A percentile compares a stretch with the other conserved stretches of the same genome.
Evolutionary conservation across 2,797 vertebrate species (phyloP).

Genomic region (Falco biarmicus): DNA sequence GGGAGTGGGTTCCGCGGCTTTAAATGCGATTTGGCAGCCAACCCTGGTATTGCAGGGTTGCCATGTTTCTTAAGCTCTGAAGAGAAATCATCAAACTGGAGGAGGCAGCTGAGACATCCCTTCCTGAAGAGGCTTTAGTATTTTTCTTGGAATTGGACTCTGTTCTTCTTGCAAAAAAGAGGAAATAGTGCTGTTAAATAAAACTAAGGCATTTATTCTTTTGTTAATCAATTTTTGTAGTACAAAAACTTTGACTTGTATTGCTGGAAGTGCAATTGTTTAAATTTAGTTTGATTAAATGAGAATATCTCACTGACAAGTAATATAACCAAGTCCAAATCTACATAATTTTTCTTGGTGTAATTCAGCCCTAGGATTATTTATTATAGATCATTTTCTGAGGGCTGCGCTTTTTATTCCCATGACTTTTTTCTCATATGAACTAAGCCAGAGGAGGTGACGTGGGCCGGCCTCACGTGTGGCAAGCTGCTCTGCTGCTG

Average conservation of each 20-base stretch:
- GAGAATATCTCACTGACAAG: neutral
- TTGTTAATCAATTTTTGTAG: neutral
- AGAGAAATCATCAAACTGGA: neutral
- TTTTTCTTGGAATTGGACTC: neutral
- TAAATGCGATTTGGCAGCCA: accelerated
- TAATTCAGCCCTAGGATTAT: neutral
- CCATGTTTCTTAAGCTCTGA: neutral
- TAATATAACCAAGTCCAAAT: neutral
- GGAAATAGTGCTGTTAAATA: neutral
- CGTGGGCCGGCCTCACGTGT: accelerated
- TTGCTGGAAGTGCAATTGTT: neutral
- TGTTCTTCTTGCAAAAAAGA: neutral
- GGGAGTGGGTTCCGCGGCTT: accelerated
- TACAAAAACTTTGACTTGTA: neutral
- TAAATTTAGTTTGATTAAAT: neutral
- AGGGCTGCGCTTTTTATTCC: neutral
- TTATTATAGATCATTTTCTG: neutral
- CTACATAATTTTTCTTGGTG: neutral
- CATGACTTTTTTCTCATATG: accelerated
- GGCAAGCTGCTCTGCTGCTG: accelerated
- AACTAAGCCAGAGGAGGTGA: neutral
- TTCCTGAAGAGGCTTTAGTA: neutral
- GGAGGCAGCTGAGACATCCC: neutral
- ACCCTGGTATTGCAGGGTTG: neutral
- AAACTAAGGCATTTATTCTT: neutral